phyloP scores from a whole-genome alignment of 2,888 invertebrate genomes.

The Pegoplata infirma region DNA sequence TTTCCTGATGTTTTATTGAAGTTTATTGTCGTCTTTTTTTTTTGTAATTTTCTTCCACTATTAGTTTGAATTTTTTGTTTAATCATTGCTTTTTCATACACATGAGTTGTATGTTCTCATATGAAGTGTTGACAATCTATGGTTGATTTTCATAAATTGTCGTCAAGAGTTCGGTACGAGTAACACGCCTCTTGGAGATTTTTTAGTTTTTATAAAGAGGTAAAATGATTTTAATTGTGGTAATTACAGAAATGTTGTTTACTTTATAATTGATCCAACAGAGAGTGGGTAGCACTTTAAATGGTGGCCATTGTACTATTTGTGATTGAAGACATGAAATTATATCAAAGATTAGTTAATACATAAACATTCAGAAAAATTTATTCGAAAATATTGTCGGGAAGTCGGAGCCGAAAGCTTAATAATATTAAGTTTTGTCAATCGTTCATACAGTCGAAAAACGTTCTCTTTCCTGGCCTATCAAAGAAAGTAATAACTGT shows the following conservation, averaged over 20 bases:
- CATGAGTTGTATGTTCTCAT: conserved; percentile 32
- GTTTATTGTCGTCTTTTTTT: conserved; percentile 54
- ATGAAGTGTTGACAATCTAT: conserved; percentile 55
- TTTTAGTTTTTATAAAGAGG: conserved; percentile 37
- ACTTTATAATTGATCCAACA: conserved; percentile 39
- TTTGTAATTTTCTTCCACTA: conserved; percentile 28
- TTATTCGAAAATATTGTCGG: too few species aligned
- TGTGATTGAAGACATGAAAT: conserved; percentile 29
- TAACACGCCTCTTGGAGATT: conserved; percentile 58
- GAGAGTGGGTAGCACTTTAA: conserved; percentile 31
- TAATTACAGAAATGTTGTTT: conserved; percentile 52
- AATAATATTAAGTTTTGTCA: too few species aligned
- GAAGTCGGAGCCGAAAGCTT: too few species aligned
- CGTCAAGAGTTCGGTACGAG: conserved; percentile 27
- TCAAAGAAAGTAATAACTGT: too few species aligned
- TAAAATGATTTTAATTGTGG: conserved; percentile 60
- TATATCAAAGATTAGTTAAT: too few species aligned
- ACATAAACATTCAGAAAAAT: too few species aligned
- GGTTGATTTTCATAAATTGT: conserved; percentile 39
- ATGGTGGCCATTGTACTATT: conserved; percentile 44
- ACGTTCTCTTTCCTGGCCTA: too few species aligned
- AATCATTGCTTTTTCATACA: conserved; percentile 52
- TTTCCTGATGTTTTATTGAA: conserved; percentile 30
- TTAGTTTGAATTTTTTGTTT: neutral
- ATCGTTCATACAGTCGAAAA: too few species aligned